phyloP scores from a whole-genome alignment of 1,140 invertebrate genomes.

The Littorina saxatilis region DNA sequence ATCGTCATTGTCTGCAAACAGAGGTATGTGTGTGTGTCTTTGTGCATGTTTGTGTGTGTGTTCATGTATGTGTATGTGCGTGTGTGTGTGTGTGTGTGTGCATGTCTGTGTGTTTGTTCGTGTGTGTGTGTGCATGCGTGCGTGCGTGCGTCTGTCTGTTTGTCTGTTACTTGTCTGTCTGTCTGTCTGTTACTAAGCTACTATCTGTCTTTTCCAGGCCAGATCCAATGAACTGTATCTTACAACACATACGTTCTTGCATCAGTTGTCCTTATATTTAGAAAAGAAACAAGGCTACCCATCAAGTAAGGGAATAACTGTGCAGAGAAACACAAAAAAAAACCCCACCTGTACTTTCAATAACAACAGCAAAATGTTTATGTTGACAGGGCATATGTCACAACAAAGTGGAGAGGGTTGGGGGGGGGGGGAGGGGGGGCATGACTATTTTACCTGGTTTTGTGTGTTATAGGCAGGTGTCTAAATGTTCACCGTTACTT shows the following conservation, averaged over 20 bases:
- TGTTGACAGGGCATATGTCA: background rate
- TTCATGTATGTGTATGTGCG: too few species aligned
- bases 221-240: too few species aligned
- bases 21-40: conserved; percentile 25
- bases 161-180: too few species aligned
- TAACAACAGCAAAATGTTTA: too few species aligned
- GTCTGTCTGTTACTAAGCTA: background rate
- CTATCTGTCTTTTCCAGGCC: too few species aligned
- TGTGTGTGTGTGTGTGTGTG: too few species aligned
- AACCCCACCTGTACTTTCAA: background rate
- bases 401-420: background rate
- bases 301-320: too few species aligned
- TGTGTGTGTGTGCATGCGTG: background rate
- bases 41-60: background rate
- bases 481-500: background rate
- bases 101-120: background rate
- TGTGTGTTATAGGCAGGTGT: background rate
- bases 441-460: background rate
- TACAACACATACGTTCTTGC: too few species aligned
- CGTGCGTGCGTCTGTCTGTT: background rate
- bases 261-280: too few species aligned
- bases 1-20: conserved; percentile 33
- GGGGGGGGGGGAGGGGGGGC: too few species aligned
- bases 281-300: too few species aligned
- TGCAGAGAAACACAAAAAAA: too few species aligned